Evolutionary conservation across 2,797 vertebrate genomes (phyloP).

Genomic region (Sciurus carolinensis): DNA sequence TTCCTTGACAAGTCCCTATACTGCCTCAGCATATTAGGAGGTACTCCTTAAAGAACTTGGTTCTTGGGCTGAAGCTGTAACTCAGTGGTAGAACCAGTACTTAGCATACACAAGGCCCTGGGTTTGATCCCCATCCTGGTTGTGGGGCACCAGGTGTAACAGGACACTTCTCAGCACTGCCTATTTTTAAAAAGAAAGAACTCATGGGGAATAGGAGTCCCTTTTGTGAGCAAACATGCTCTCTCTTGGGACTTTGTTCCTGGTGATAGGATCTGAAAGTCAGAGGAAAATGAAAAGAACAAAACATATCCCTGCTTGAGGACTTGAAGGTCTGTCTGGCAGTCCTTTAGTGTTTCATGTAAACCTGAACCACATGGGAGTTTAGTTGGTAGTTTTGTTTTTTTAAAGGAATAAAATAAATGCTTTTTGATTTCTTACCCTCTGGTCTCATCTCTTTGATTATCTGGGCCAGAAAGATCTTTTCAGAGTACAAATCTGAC

Average conservation of each 20-base stretch:
- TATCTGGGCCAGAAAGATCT: constrained; percentile 6
- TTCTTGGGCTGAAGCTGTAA: background rate
- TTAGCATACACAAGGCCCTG: background rate
- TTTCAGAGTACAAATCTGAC: background rate
- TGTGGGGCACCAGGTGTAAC: no score
- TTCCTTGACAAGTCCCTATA: background rate
- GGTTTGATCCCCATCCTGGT: background rate
- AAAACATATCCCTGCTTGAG: background rate
- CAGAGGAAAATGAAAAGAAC: background rate
- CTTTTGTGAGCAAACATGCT: constrained; percentile 11
- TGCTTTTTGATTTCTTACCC: background rate
- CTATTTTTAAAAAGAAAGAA: background rate
- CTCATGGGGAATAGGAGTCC: background rate
- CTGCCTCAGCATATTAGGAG: background rate
- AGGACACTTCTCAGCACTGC: background rate
- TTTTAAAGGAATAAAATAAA: background rate
- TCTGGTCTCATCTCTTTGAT: background rate
- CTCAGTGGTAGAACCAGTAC: background rate
- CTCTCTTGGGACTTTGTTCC: background rate
- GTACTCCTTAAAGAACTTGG: background rate
- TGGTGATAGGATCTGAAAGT: background rate
- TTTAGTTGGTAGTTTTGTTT: background rate
- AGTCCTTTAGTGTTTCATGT: constrained; percentile 1
- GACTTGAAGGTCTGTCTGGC: background rate
- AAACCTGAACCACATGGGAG: constrained; percentile 19